Base-by-base conservation (phyloP, 2,797 vertebrate species). In the Hafferia zeledoni region DNA sequence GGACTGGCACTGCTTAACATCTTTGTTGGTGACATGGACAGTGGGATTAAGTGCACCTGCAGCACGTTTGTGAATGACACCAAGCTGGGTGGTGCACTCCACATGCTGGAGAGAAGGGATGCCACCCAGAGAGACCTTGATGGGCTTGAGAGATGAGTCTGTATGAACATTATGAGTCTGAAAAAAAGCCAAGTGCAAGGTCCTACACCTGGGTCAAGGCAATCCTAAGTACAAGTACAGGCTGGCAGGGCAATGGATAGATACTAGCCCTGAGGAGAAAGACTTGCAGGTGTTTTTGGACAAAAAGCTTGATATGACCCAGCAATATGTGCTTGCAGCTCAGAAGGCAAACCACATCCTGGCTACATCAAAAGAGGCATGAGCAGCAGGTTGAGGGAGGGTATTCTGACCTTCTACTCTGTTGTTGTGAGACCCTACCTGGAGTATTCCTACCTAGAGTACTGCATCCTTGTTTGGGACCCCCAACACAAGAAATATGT, bases 21-120 rank as follows among this genome's bases (percentile, higher is more conserved):
- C 27, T 37, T 17, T 39, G 10, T 24, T 0, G 0, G 46, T 39
- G 15, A n/a, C 18, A 24, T 1, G 0, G 28, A 12, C 28, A 46
- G 46, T 39, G 55, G 19, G 18, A 9, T 5, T 3, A 5, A 60
- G n/a, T 17, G 39, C 28, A 9, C 10, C 10, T 17, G 31, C 70
- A 75, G 31, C 37, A 31, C 5, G 15, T n/a, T 17, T 18, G 11
- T 14, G 16, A 52, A 18, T 27, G 14, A 23, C 44, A 23, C 31
- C 31, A 35, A 50, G 9, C 52, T 43, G 27, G 37, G 52, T 43
- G 31, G 31, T 49, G 37, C 46, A 59, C 6, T 10, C 17, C 19
- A 17, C 4, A 8, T 0, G 4, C 37, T n/a, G 27, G 33, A 44
- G 53, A n/a, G 37, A 59, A 44, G 22, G 46, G 23, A 52, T n/a